These are phyloP conservation scores for Neolamprologus kungweensis DNA, from an alignment of 2,113 vertebrate genomes.

Conservation along the genomic window DNA sequence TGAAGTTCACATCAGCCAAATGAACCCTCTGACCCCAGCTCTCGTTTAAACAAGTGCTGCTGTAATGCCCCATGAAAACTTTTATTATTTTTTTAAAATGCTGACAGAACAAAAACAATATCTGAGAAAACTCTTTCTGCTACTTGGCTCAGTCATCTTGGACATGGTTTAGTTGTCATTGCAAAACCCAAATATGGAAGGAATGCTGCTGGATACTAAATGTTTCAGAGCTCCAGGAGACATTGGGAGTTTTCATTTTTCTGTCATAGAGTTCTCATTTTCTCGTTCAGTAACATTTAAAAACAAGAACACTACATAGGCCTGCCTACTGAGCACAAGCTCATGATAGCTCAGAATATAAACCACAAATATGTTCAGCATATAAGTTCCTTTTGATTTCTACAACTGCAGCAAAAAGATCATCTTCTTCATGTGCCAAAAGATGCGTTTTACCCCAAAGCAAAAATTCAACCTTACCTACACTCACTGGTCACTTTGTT, in stretches of 20 bases:
- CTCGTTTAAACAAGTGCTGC: background rate
- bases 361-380: background rate
- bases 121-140: background rate
- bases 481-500: background rate
- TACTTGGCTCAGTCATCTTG: background rate
- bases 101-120: background rate
- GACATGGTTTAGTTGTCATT: background rate
- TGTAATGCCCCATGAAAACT: background rate
- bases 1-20: constrained; percentile 3
- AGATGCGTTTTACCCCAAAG: background rate
- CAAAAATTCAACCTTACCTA: background rate
- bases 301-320: background rate
- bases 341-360: background rate
- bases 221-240: background rate
- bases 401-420: background rate
- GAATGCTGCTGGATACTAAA: background rate
- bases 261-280: background rate
- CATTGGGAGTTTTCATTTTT: background rate
- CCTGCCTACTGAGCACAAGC: background rate
- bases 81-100: background rate
- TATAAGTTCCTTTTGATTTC: background rate
- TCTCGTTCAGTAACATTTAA: background rate
- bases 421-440: background rate
- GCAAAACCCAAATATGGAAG: background rate
- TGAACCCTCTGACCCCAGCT: background rate